A percentile compares a stretch with the other conserved stretches of the same genome.
Conservation (phyloP, 2,113 vertebrate genomes). For the Haliaeetus leucogaster region DNA sequence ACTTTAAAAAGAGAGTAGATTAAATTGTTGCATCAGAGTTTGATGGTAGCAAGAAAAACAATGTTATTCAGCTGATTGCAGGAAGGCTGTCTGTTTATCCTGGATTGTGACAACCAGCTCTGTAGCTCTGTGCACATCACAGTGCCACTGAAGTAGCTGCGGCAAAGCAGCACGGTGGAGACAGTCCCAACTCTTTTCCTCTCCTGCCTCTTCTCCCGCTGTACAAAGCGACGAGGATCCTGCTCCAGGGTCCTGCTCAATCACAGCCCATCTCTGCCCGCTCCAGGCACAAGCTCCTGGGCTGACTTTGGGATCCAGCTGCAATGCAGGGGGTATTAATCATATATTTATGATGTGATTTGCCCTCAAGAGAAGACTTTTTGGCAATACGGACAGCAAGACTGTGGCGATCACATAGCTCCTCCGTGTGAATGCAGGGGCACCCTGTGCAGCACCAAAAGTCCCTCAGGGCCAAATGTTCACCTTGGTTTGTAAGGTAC, state of each 20-base stretch:
- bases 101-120: background rate
- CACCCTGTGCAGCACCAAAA: background rate
- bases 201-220: background rate
- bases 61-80: background rate
- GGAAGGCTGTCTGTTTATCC: background rate
- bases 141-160: background rate
- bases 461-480: background rate
- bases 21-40: conserved; percentile 11
- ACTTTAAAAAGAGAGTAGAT: background rate
- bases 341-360: background rate
- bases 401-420: background rate
- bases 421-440: background rate
- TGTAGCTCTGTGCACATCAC: background rate
- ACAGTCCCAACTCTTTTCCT: background rate
- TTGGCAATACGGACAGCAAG: background rate
- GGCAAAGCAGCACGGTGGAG: background rate
- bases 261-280: background rate
- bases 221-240: background rate
- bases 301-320: background rate
- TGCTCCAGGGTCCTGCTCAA: background rate
- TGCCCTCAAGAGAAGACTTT: background rate
- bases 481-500: background rate
- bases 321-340: background rate
- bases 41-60: background rate
- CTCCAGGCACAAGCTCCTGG: background rate